These are phyloP conservation scores for Fulica atra DNA, from an alignment of 2,113 vertebrate species.

Conservation along the genomic window DNA sequence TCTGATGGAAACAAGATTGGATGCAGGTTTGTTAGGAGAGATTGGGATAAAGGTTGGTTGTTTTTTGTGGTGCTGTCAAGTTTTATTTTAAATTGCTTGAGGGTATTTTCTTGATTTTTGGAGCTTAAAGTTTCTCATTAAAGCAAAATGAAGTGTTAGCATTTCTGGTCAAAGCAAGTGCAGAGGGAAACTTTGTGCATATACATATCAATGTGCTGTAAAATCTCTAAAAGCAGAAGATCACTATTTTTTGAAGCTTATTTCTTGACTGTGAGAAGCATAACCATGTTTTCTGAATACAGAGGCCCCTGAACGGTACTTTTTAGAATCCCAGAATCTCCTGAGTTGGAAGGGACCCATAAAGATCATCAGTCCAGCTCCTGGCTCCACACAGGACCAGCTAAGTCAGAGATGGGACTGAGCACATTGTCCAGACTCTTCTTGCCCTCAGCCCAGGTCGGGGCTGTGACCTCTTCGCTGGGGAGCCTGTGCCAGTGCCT, in stretches of 20 bases:
- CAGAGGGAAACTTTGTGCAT: background rate
- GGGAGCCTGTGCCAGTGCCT: too few relatives aligned
- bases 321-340: background rate
- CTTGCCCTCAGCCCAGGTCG: too few relatives aligned
- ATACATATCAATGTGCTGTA: background rate
- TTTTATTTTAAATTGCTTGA: background rate
- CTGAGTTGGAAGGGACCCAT: too few relatives aligned
- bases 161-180: background rate
- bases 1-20: background rate
- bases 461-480: too few relatives aligned
- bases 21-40: background rate
- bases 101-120: background rate
- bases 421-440: too few relatives aligned
- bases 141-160: background rate
- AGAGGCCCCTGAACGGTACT: background rate
- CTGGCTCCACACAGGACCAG: too few relatives aligned
- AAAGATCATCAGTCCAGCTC: too few relatives aligned
- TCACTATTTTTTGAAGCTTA: background rate
- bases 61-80: background rate
- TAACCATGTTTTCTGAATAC: background rate
- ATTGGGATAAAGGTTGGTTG: background rate
- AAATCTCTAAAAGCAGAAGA: background rate
- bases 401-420: too few relatives aligned
- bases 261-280: background rate
- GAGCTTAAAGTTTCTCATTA: background rate